Evolutionary conservation across 1,140 invertebrate genomes (phyloP), one percentile per base, ranked within the genome.

Genomic region (Aradophagus sp.): DNA sequence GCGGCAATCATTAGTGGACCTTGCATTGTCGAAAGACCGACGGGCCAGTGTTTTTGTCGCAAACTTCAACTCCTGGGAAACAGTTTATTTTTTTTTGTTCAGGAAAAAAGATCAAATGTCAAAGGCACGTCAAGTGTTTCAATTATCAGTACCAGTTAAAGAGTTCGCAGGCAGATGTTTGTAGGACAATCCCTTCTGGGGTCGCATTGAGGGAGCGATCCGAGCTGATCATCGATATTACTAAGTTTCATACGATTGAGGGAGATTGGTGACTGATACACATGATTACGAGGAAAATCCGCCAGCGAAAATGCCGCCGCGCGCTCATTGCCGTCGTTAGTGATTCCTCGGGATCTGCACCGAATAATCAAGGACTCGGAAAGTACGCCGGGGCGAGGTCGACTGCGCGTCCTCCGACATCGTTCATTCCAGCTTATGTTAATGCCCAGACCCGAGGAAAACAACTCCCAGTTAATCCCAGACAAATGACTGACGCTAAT

Each of bases 401-500:
- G 50, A 10, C 5, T 38, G 35, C 6, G 26, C 10, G 32, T 68
- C 12, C 73, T 76, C 65, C 75, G 75, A 78, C 82, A 82, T 84
- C 81, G 78, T 83, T 84, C 80, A 86, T 84, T 81, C 83, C 58
- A 84, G 83, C 83, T 86, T 86, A 86, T 86, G 84, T 83, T 84
- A 86, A 86, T 86, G 79, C 80, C n/a, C 76, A 36, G 53, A 45
- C 74, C 56, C 70, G 61, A 59, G 74, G 75, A 84, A 84, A 85
- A 84, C 82, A 82, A 83, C 82, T 76, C 80, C 80, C 74, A 81
- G 77, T 79, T 84, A 84, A 86, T 86, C 83, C 82, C 75, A 82
- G 83, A 85, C 81, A 83, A 86, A 86, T 86, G 82, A 85, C 78
- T 84, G 80, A 79, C 78, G 48, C 45, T 48, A 45, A 42, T 48